Percentiles rank a stretch among this genome's conserved stretches.
Conservation (phyloP, 2,888 invertebrate species). For the Helicoverpa assulta region DNA sequence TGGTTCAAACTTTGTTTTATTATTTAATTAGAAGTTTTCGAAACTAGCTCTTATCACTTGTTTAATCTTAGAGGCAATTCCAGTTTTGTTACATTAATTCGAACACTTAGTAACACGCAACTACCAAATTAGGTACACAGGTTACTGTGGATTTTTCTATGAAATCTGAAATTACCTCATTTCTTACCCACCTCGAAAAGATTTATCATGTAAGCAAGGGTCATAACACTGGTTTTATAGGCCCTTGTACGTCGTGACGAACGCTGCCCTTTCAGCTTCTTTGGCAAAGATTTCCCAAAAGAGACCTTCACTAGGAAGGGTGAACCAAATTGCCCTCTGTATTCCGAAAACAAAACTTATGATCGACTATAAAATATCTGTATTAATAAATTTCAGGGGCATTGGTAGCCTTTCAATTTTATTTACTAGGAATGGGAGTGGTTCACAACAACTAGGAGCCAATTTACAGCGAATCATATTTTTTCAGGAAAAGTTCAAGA, state of each 20-base stretch:
- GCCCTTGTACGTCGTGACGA: conserved; percentile 19
- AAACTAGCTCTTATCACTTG: conserved; percentile 21
- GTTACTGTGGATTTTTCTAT: conserved; percentile 3
- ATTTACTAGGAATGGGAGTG: too few relatives aligned
- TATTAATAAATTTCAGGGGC: neutral
- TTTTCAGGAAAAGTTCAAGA: conserved; percentile 94
- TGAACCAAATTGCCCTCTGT: conserved; percentile 17
- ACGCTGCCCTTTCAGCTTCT: conserved; percentile 42
- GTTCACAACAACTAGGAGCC: neutral
- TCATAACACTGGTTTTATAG: conserved; percentile 19
- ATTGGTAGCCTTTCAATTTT: neutral
- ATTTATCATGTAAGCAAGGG: conserved; percentile 18
- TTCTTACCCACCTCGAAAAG: neutral
- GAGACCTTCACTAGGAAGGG: conserved; percentile 33
- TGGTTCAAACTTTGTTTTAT: neutral
- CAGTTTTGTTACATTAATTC: conserved; percentile 10
- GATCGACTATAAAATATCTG: neutral
- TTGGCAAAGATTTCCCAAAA: conserved; percentile 53
- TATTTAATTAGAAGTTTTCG: too few relatives aligned
- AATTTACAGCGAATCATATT: conserved; percentile 39
- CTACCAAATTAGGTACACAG: conserved; percentile 9
- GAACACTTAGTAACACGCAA: conserved; percentile 23
- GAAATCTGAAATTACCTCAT: conserved; percentile 2
- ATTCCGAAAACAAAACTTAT: conserved; percentile 17
- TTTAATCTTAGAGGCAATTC: conserved; percentile 15